Base-by-base conservation (phyloP, 2,888 invertebrate species). In the Epirrita christyi region DNA sequence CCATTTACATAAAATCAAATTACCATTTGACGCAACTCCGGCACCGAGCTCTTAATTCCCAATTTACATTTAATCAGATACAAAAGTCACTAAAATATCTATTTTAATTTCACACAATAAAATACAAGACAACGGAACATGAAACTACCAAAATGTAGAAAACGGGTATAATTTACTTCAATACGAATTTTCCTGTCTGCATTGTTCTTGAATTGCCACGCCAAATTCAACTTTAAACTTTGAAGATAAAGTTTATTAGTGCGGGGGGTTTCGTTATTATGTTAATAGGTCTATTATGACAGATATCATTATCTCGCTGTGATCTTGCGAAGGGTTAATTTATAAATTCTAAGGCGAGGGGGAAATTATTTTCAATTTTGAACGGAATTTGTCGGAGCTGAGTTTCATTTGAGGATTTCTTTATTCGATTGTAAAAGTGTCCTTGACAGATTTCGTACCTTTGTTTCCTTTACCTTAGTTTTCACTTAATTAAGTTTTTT, bases 271-370 rank as follows among this genome's bases (percentile, higher is more conserved):
- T 66, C 70, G 75, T 77, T 79, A 80, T 80, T 73, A 76, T 79
- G 81, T 72, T 81, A 81, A 81, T 81, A 73, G 74, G 60, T 67
- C 73, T 74, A 76, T 78, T 75, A 79, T 76, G 68, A 70, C 71
- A 72, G 75, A 75, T 78, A 78, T 73, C 74, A 72, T 76, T 77
- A 78, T 77, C 75, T 75, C 57, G 56, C 66, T 62, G 66, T 63
- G 72, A 75, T 75, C 72, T 76, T 64, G 45, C 57, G 59, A 72
- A 71, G 78, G 73, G 75, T 80, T 78, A 73, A 74, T 80, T 79
- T 73, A 76, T 76, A 76, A 76, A 78, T 75, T 72, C 65, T 52
- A 51, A 57, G 58, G 50, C 50, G 44, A 41, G 44, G 52, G 49
- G 49, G 62, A 66, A 66, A 72, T 75, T 71, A 73, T 72, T 73